Conservation (phyloP, 64 coral and sea anemone species). For the Montipora cactus region DNA sequence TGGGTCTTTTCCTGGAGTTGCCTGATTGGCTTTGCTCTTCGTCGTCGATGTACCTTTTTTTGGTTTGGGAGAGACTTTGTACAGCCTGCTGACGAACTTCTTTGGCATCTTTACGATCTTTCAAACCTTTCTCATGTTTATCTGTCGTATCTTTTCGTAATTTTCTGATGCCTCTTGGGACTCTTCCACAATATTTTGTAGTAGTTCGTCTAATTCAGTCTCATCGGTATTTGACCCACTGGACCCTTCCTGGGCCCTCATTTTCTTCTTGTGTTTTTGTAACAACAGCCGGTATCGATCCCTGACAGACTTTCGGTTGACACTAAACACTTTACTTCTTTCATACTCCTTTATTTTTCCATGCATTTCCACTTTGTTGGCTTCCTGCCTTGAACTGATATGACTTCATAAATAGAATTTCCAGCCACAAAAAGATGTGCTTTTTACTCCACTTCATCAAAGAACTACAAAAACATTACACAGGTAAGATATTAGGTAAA, state of each 20-base stretch:
- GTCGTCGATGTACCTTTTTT: conserved; percentile 21
- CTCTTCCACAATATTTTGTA: conserved; percentile 62
- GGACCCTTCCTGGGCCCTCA: conserved; percentile 44
- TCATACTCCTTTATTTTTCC: conserved; percentile 56
- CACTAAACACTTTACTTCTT: conserved; percentile 47
- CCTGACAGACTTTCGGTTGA: conserved; percentile 60
- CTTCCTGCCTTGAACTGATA: conserved; percentile 50
- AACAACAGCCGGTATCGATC: conserved; percentile 63
- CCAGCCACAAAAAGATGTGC: conserved; percentile 49
- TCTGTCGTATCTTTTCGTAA: too few species aligned
- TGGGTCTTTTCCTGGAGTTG: conserved; percentile 41
- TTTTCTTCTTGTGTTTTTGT: conserved; percentile 42
- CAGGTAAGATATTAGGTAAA: conserved; percentile 6
- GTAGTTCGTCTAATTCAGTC: conserved; percentile 45
- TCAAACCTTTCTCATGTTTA: too few species aligned
- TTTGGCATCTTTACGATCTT: conserved; percentile 38
- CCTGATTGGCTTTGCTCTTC: conserved; percentile 22
- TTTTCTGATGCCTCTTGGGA: conserved; percentile 49
- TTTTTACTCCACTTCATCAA: conserved; percentile 61
- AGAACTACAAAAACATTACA: conserved; percentile 54
- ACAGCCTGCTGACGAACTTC: neutral
- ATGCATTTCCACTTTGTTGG: conserved; percentile 58
- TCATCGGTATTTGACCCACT: conserved; percentile 45
- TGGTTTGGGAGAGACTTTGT: conserved; percentile 20
- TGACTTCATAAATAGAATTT: conserved; percentile 71